Percentiles rank a stretch among this genome's conserved stretches.
Conservation (phyloP, 1,140 invertebrate species). For the Subanguina moxae region DNA sequence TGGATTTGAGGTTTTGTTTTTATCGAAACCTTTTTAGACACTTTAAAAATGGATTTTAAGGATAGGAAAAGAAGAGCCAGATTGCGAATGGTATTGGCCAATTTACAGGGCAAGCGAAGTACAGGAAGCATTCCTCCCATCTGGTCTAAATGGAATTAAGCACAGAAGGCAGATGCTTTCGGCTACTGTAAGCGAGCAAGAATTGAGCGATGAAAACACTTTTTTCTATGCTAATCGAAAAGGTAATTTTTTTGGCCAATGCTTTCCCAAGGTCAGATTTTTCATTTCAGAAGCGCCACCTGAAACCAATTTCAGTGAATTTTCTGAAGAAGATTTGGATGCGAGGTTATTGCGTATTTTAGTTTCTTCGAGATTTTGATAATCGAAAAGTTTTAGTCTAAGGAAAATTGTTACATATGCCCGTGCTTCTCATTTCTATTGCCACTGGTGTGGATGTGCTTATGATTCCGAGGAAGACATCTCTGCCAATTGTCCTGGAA, state of each 20-base stretch:
- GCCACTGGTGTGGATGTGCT: constrained; percentile 41
- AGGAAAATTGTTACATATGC: constrained; percentile 31
- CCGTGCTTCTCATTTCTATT: constrained; percentile 40
- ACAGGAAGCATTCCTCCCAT: constrained; percentile 15
- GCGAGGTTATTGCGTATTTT: constrained; percentile 9
- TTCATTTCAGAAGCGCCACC: too few relatives aligned
- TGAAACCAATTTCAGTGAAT: constrained; percentile 28
- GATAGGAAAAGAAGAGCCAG: constrained; percentile 62
- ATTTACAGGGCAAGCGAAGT: constrained; percentile 50
- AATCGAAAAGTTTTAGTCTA: constrained; percentile 22
- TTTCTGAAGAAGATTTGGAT: constrained; percentile 29
- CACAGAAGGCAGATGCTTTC: constrained; percentile 5
- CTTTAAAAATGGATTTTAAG: constrained; percentile 25
- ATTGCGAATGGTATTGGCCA: constrained; percentile 71
- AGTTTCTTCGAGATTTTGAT: too few relatives aligned
- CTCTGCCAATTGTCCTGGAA: constrained; percentile 32
- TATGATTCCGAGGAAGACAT: constrained; percentile 38
- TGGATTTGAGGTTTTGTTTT: constrained; percentile 66
- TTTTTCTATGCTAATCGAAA: too few relatives aligned
- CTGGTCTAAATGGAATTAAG: constrained; percentile 21
- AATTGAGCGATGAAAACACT: too few relatives aligned
- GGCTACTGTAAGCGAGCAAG: not conserved
- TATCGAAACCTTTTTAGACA: constrained; percentile 4
- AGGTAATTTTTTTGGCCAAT: too few relatives aligned
- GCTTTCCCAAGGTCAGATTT: too few relatives aligned